Evolutionary conservation across 2,888 invertebrate genomes (phyloP).

Genomic region (Tiphia femorata): DNA sequence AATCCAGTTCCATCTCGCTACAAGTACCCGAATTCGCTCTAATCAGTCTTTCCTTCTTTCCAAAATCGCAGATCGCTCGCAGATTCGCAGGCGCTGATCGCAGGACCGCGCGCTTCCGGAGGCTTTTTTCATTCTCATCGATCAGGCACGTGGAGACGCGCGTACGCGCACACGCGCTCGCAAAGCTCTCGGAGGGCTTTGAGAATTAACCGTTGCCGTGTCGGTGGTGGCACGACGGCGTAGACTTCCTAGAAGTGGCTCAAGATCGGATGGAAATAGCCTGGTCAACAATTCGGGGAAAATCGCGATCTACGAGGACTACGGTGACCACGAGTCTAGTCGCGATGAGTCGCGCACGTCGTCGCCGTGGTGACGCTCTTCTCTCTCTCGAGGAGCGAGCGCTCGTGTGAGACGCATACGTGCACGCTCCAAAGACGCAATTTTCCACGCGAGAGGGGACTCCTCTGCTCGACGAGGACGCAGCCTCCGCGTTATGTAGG

Average conservation of each 20-base stretch:
- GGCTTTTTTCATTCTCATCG: no score
- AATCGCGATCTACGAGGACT: constrained; percentile 5
- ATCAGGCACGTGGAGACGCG: no score
- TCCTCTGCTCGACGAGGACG: neutral
- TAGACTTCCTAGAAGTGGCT: constrained; percentile 7
- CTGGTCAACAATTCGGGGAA: constrained; percentile 9
- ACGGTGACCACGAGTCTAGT: constrained; percentile 4
- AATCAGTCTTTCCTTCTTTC: no score
- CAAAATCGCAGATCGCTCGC: no score
- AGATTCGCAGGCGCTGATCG: no score
- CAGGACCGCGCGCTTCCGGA: no score
- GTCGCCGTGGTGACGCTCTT: neutral
- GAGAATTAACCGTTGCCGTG: neutral
- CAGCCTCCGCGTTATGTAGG: no score
- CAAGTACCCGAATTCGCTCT: no score
- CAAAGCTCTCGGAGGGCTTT: neutral
- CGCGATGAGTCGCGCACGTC: neutral
- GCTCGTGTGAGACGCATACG: neutral
- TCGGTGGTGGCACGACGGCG: neutral
- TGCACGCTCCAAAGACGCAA: neutral
- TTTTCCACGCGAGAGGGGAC: neutral
- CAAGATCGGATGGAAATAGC: constrained; percentile 9
- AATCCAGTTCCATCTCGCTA: no score
- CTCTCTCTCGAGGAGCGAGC: no score
- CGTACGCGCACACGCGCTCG: no score